Evolutionary conservation across 2,888 invertebrate genomes (phyloP).

Genomic region (Phengaris alcon): DNA sequence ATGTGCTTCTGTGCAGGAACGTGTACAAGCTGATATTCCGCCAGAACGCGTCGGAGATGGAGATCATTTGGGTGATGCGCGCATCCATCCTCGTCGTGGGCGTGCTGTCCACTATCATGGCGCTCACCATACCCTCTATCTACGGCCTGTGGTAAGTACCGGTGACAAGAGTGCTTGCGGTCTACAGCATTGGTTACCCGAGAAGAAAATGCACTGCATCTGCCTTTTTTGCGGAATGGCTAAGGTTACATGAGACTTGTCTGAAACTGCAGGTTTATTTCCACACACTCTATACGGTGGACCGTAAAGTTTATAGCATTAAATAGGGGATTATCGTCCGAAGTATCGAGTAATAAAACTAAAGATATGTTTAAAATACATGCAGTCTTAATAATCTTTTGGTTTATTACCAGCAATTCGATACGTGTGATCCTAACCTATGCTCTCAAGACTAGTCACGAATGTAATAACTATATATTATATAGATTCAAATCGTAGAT

Average conservation of each 20-base stretch:
- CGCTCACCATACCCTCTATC: conserved; percentile 97
- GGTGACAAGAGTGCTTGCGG: neutral
- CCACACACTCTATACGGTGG: no score
- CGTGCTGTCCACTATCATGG: conserved; percentile 95
- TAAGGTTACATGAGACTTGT: no score
- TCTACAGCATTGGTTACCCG: no score
- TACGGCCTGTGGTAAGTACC: conserved; percentile 94
- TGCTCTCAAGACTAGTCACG: neutral
- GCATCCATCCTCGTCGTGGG: conserved; percentile 95
- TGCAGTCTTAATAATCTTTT: neutral
- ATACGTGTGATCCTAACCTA: neutral
- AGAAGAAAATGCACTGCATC: no score
- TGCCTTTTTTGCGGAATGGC: no score
- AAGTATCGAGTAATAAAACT: no score
- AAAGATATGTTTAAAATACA: no score
- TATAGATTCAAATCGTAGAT: neutral
- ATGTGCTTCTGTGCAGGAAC: conserved; percentile 80
- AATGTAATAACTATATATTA: neutral
- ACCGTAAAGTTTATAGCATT: no score
- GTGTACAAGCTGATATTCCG: conserved; percentile 98
- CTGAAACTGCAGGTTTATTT: no score
- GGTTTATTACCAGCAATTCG: neutral
- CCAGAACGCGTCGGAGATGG: conserved; percentile 97
- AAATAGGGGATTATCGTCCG: no score
- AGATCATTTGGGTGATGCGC: conserved; percentile 98